A percentile compares a stretch with the other conserved stretches of the same genome.
These are phyloP conservation scores for Coluber constrictor DNA, from an alignment of 2,797 vertebrate species.

Conservation along the genomic window DNA sequence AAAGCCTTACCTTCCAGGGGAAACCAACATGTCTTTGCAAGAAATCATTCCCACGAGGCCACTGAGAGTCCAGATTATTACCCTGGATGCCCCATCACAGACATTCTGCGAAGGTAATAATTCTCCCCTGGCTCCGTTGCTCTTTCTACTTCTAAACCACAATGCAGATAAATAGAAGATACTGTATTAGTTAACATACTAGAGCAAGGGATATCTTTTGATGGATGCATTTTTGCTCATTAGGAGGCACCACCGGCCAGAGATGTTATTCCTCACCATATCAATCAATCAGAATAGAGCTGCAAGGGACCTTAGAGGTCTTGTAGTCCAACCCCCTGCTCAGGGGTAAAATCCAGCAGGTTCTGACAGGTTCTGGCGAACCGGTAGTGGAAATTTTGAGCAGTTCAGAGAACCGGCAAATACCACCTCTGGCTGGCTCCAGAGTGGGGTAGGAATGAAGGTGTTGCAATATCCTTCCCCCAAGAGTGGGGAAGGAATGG, in stretches of 20 bases:
- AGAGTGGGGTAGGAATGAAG: too few relatives aligned
- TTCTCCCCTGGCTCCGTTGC: not conserved
- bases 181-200: slow-evolving; percentile 28
- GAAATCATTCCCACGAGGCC: slow-evolving; percentile 51
- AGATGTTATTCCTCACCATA: not conserved
- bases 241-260: not conserved
- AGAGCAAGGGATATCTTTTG: not conserved
- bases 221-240: not conserved
- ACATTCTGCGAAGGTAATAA: slow-evolving; percentile 41
- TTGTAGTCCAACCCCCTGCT: not conserved
- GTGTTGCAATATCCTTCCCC: too few relatives aligned
- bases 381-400: too few relatives aligned
- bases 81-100: slow-evolving; percentile 21
- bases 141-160: slow-evolving; percentile 18
- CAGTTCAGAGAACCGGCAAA: too few relatives aligned
- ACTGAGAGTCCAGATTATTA: slow-evolving; percentile 45
- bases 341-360: not conserved
- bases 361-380: too few relatives aligned
- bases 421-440: too few relatives aligned
- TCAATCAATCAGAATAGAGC: not conserved
- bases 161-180: slow-evolving; percentile 37
- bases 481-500: too few relatives aligned
- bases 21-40: slow-evolving; percentile 24
- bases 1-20: slow-evolving; percentile 47
- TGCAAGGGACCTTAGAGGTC: not conserved